Evolutionary conservation across 2,888 invertebrate species (phyloP).

Genomic region (Agrochola litura): DNA sequence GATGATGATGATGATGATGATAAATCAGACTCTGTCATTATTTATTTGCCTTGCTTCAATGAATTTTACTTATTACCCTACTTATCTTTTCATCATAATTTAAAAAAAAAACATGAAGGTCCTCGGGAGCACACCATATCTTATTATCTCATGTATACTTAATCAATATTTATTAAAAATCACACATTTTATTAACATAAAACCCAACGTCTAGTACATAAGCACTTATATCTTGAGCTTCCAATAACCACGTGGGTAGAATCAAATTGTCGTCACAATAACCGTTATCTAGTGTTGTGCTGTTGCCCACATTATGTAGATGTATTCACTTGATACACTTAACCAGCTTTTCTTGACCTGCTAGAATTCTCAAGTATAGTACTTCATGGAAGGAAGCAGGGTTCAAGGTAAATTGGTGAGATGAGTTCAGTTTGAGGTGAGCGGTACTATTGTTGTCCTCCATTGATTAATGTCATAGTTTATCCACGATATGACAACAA

Average conservation of each 20-base stretch:
- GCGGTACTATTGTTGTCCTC: conserved; percentile 85
- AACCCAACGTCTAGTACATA: conserved; percentile 14
- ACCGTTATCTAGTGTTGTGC: conserved; percentile 80
- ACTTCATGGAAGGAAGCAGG: conserved; percentile 31
- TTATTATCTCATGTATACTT: neutral
- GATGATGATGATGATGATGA: neutral
- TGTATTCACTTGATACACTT: conserved; percentile 78
- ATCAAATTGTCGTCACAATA: conserved; percentile 78
- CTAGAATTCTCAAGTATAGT: conserved; percentile 32
- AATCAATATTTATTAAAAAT: conserved; percentile 10
- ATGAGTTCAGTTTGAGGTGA: conserved; percentile 81
- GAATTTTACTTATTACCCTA: neutral
- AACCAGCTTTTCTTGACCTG: conserved; percentile 70
- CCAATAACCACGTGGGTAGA: conserved; percentile 76
- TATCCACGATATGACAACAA: conserved; percentile 90
- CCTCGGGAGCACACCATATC: conserved; percentile 2
- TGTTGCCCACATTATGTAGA: conserved; percentile 80
- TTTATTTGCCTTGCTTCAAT: neutral
- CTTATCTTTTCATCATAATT: neutral
- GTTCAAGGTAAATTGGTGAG: conserved; percentile 75
- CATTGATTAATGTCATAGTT: conserved; percentile 89
- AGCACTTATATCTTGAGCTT: conserved; percentile 48
- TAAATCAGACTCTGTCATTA: neutral
- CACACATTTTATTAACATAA: conserved; percentile 10
- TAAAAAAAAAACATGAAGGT: neutral